Conservation (phyloP, 2,888 invertebrate species). For the Meiosimyza decipiens region DNA sequence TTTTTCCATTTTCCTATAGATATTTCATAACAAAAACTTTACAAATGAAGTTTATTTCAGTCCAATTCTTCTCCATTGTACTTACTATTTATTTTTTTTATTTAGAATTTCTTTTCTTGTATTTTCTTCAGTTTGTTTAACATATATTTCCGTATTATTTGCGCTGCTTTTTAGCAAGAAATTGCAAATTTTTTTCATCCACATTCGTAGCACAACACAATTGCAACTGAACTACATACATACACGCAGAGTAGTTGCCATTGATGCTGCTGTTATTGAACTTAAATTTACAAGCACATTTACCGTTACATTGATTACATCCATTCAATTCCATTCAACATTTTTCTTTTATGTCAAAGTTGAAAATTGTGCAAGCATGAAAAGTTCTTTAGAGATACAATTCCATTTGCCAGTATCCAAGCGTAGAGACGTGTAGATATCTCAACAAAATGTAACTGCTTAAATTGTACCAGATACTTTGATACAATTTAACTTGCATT, state of each 20-base stretch:
- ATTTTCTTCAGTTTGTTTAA: neutral
- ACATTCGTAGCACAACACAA: no score
- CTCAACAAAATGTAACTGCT: no score
- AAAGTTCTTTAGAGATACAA: neutral
- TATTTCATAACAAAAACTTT: neutral
- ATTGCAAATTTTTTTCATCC: neutral
- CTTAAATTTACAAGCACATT: neutral
- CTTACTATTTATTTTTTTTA: neutral
- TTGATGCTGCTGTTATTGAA: conserved; percentile 3
- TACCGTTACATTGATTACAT: conserved; percentile 24
- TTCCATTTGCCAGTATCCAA: no score
- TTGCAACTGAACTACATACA: no score
- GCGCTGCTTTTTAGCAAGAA: conserved; percentile 2
- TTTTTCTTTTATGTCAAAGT: conserved; percentile 25
- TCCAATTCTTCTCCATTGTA: neutral
- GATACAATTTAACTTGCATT: no score
- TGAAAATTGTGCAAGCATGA: conserved; percentile 22
- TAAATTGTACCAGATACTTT: no score
- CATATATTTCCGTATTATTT: conserved; percentile 7
- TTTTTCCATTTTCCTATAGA: conserved; percentile 7
- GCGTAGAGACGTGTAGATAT: no score
- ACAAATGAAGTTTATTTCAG: neutral
- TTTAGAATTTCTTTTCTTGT: neutral
- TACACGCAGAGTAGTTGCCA: no score
- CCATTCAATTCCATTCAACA: conserved; percentile 16